A percentile compares a stretch with the other conserved stretches of the same genome.
Conservation (phyloP, 2,888 invertebrate genomes). For the Chrysolina oricalcia region DNA sequence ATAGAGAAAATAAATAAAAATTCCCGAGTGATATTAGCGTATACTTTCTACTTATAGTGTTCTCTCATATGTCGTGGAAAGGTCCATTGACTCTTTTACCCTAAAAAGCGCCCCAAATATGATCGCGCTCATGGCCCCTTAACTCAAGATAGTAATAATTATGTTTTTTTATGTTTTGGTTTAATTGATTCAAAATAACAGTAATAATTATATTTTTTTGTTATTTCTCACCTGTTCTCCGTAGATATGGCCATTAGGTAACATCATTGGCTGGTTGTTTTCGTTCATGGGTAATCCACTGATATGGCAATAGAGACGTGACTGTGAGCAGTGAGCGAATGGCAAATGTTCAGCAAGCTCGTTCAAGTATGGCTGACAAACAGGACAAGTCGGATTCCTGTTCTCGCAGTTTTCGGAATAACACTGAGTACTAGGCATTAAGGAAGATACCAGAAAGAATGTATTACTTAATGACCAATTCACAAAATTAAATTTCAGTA, state of each 20-base stretch:
- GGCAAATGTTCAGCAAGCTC: conserved; percentile 90
- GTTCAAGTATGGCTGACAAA: conserved; percentile 91
- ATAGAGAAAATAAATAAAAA: too few species aligned
- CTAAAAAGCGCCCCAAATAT: too few species aligned
- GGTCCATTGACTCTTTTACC: too few species aligned
- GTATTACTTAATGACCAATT: too few species aligned
- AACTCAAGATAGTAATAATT: too few species aligned
- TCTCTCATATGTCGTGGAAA: too few species aligned
- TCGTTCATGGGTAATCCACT: conserved; percentile 95
- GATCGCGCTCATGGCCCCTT: too few species aligned
- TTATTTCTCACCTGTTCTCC: conserved; percentile 84
- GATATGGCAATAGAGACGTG: conserved; percentile 92
- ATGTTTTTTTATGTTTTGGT: too few species aligned
- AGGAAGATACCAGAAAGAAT: conserved; percentile 47
- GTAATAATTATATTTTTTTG: neutral
- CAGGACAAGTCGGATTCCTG: conserved; percentile 91
- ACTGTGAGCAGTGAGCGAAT: conserved; percentile 97
- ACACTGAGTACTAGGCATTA: conserved; percentile 76
- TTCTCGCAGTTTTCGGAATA: conserved; percentile 78
- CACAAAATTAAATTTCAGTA: too few species aligned
- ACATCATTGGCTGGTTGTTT: conserved; percentile 98
- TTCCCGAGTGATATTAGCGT: too few species aligned
- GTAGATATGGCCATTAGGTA: conserved; percentile 98
- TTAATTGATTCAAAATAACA: too few species aligned
- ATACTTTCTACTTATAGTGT: too few species aligned